These are phyloP conservation scores for Psammodynastes pulverulentus DNA, from an alignment of 2,113 vertebrate genomes.

Conservation along the genomic window DNA sequence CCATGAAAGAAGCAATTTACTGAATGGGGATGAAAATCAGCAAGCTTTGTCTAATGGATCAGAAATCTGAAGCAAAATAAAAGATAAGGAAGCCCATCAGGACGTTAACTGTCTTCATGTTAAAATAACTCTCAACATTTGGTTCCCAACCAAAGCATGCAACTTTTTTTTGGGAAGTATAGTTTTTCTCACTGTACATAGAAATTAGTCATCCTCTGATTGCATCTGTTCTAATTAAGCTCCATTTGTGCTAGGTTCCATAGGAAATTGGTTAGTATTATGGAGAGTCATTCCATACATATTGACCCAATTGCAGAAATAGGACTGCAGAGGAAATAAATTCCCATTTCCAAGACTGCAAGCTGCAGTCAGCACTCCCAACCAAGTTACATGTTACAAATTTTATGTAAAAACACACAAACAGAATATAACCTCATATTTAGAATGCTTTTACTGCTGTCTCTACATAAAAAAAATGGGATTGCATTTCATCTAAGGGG, in stretches of 20 bases:
- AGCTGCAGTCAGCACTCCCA: background rate
- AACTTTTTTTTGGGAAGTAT: conserved; percentile 25
- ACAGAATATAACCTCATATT: background rate
- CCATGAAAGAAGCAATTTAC: background rate
- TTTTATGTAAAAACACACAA: background rate
- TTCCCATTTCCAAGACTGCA: background rate
- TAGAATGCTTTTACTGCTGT: background rate
- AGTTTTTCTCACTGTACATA: conserved; percentile 4
- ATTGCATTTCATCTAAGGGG: background rate
- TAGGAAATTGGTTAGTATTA: background rate
- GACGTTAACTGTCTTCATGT: background rate
- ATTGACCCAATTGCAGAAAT: background rate
- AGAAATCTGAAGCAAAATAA: conserved; percentile 12
- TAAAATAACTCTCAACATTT: background rate
- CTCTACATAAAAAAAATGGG: accelerated
- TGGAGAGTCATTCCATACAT: background rate
- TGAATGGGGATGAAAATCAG: background rate
- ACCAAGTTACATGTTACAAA: background rate
- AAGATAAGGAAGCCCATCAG: conserved; percentile 6
- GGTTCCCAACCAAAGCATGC: conserved; percentile 10
- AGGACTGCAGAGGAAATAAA: background rate
- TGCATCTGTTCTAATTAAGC: background rate
- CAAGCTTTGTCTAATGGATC: conserved; percentile 1
- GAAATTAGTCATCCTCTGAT: background rate
- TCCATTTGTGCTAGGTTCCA: background rate